These are phyloP conservation scores for Orchesella cincta DNA, from an alignment of 1,140 invertebrate genomes.

Conservation along the genomic window DNA sequence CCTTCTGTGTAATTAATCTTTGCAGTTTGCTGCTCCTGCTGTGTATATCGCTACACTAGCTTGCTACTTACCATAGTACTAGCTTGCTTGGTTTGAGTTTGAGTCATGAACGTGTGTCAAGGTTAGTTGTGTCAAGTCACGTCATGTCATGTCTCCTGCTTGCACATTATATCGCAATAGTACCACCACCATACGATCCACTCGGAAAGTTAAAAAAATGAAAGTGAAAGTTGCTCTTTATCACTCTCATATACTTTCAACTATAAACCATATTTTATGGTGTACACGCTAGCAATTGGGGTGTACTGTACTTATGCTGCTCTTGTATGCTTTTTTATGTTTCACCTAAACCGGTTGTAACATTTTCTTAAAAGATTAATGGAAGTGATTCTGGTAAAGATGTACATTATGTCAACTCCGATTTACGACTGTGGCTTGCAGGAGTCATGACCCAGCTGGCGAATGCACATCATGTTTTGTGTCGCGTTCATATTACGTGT, in stretches of 20 bases:
- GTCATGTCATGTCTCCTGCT: constrained; percentile 18
- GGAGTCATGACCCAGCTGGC: background rate
- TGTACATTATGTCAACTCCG: background rate
- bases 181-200: background rate
- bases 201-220: background rate
- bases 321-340: background rate
- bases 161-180: background rate
- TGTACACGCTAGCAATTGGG: background rate
- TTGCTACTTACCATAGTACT: background rate
- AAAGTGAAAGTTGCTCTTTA: background rate
- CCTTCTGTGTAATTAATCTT: constrained; percentile 24
- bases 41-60: background rate
- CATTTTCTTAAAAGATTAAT: constrained; percentile 5
- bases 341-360: background rate
- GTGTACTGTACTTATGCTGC: background rate
- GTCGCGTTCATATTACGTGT: background rate
- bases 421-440: constrained; percentile 1
- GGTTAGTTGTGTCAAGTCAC: constrained; percentile 27
- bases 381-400: background rate
- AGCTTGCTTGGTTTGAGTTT: background rate
- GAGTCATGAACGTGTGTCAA: background rate
- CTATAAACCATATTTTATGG: background rate
- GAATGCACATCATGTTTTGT: background rate
- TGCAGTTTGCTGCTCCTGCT: constrained; percentile 26
- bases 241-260: background rate